Evolutionary conservation across 2,888 invertebrate genomes (phyloP), one percentile per base, ranked within the genome.

Genomic region (Leucophenga montana): DNA sequence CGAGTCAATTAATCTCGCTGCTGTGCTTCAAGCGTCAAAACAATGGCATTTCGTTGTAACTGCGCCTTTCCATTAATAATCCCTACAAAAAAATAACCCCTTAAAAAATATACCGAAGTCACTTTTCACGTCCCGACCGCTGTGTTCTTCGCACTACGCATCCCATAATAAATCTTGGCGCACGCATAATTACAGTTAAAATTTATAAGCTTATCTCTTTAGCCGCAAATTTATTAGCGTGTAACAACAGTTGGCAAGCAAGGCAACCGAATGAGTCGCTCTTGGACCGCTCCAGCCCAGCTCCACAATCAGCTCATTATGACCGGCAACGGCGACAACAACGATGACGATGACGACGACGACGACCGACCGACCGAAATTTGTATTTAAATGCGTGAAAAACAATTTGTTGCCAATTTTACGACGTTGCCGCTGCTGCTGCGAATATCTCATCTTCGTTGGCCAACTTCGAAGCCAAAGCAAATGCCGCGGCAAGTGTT

Each of bases 381-480:
- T 81, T 77, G 79, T 79, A 83, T 82, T 82, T 82, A 84, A 86
- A 85, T 83, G 85, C 85, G 85, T 83, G 85, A 85, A 85, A 79
- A 85, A 83, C 85, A 86, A 85, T 86, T 86, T 86, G 85, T 86
- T 86, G 76, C 77, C 79, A 80, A 84, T 83, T 86, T 86, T 86
- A 86, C 85, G 85, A 82, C 74, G 77, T 80, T 85, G 39, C 85
- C 79, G 77, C 78, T 33, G 33, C 39, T 39, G 39, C 39, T 39
- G 75, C 68, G 79, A 80, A 77, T 75, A 79, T 76, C 78, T 82
- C 82, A 80, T 77, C 72, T 71, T 65, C 64, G 67, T 44, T 62
- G 66, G 22, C 74, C 64, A 65, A 46, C 59, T 72, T 73, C 74
- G 73, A 57, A 54, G 75, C 67, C 70, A 69, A 54, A 46, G 22